phyloP scores from a whole-genome alignment of 2,888 invertebrate species.

The Apodemia zela region DNA sequence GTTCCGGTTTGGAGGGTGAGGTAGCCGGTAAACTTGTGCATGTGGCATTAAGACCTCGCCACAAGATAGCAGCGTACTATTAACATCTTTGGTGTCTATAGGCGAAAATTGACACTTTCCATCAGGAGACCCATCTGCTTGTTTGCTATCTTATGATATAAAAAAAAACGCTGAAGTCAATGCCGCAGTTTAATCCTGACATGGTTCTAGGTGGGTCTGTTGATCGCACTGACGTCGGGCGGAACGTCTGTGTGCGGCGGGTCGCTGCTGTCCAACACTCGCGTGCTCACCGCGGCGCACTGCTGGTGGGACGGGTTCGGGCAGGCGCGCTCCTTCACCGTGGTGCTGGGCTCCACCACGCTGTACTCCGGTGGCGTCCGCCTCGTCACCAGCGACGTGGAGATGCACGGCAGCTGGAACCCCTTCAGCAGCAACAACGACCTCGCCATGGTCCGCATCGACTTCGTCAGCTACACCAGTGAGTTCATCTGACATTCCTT shows the following conservation, averaged over 20 bases:
- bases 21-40: too few species aligned
- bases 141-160: too few species aligned
- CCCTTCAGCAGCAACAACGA: conserved; percentile 26
- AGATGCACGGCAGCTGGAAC: conserved; percentile 24
- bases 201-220: conserved; percentile 26
- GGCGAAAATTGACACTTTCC: too few species aligned
- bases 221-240: conserved; percentile 23
- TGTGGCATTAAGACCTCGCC: too few species aligned
- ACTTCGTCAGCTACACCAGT: conserved; percentile 27
- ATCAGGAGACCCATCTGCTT: too few species aligned
- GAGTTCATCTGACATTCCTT: conserved; percentile 24
- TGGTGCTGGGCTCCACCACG: conserved; percentile 28
- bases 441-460: conserved; percentile 29
- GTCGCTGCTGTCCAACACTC: conserved; percentile 51
- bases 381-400: conserved; percentile 25
- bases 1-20: too few species aligned
- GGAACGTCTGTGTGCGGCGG: conserved; percentile 35
- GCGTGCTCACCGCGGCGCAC: conserved; percentile 64
- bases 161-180: too few species aligned
- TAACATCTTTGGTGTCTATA: too few species aligned
- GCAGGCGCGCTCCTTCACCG: conserved; percentile 26
- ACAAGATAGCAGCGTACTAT: too few species aligned
- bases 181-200: too few species aligned
- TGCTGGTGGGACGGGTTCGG: conserved; percentile 65
- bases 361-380: conserved; percentile 31